Evolutionary conservation across 2,113 vertebrate species (phyloP), one percentile per base, ranked within the genome.

Genomic region (Chloropsis cyanopogon): DNA sequence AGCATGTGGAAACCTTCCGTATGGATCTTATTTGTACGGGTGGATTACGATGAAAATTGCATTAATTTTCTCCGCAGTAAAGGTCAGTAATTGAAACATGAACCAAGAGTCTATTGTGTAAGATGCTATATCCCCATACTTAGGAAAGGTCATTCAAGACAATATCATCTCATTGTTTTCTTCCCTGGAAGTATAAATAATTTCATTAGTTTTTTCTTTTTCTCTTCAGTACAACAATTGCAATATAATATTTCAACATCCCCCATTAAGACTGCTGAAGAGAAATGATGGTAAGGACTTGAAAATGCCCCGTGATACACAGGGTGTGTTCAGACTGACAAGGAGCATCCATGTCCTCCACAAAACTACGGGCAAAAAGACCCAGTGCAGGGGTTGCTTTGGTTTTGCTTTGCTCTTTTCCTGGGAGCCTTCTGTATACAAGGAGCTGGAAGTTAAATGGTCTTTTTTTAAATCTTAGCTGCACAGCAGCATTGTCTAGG

Each of bases 51-150:
- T 98, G 97, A 97, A 97, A 98, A 98, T 98, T 97, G 96, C 96
- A 97, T 98, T 98, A 98, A 98, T 98, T 98, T 98, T 96, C 96
- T 97, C 86, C 90, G 69, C 96, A 95, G 97, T 96, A 98, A 98
- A 98, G 97, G 98, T 98, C 97, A 98, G 94, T 97, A 97, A 98
- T 97, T 97, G 97, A 97, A 97, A 97, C 97, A 96, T 94, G 97
- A 98, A 98, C 97, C 97, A 95, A 97, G 95, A 97, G 95, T 97
- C 95, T 95, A 97, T 98, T 98, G 97, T 97, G 94, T 95, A 98
- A 98, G 97, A 95, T 87, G 95, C 88, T 97, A 87, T 97, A 95
- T 96, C 96, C 95, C 92, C 95, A 57, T 97, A 93, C 90, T 98
- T 97, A 97, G 91, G 95, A 97, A 98, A 98, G 97, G 97, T 97